A percentile compares a stretch with the other conserved stretches of the same genome.
These are phyloP conservation scores for Danio albolineatus DNA, from an alignment of 2,797 vertebrate genomes.

Conservation along the genomic window DNA sequence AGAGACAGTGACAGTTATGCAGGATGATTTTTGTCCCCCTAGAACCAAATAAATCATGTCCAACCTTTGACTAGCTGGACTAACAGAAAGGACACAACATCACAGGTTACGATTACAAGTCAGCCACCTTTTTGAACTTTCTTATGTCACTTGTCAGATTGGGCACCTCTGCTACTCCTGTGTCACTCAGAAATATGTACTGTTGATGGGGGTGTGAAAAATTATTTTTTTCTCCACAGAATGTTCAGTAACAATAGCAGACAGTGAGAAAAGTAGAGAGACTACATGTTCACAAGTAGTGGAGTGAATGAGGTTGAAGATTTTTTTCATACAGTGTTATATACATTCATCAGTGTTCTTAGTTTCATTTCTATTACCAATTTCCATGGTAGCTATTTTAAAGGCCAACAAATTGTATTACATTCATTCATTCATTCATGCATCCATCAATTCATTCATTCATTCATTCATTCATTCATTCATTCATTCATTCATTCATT, in stretches of 20 bases:
- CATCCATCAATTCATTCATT: too few relatives aligned
- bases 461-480: too few relatives aligned
- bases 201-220: constrained; percentile 40
- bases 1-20: constrained; percentile 60
- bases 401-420: background rate
- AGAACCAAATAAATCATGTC: constrained; percentile 60
- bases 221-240: constrained; percentile 17
- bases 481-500: too few relatives aligned
- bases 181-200: constrained; percentile 1
- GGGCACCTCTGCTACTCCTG: constrained; percentile 46
- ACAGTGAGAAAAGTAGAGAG: constrained; percentile 7
- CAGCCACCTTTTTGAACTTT: constrained; percentile 46
- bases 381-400: constrained; percentile 25
- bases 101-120: constrained; percentile 55
- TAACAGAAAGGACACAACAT: constrained; percentile 61
- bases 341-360: constrained; percentile 24
- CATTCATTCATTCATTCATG: too few relatives aligned
- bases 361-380: constrained; percentile 1
- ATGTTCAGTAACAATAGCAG: constrained; percentile 7
- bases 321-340: background rate
- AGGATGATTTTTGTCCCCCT: constrained; percentile 40
- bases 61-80: constrained; percentile 54
- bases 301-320: constrained; percentile 20
- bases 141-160: constrained; percentile 55
- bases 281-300: background rate